phyloP scores from a whole-genome alignment of 2,113 vertebrate genomes.

The Connochaetes taurinus region DNA sequence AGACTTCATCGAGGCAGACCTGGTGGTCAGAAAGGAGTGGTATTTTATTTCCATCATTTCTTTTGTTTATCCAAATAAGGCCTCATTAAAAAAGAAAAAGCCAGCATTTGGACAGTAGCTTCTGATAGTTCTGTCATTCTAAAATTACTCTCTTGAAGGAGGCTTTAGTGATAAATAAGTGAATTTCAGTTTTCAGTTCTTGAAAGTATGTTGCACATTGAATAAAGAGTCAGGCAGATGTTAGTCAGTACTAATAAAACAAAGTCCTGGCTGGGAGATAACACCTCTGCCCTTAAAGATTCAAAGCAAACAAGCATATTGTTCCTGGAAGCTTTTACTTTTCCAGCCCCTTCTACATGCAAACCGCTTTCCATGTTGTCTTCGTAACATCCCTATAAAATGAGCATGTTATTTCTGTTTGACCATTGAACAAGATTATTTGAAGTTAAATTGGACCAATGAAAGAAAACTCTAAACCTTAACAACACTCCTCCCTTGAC shows the following conservation, averaged over 20 bases:
- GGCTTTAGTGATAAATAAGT: neutral
- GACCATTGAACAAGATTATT: neutral
- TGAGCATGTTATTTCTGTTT: neutral
- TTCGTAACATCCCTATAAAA: neutral
- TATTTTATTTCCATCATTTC: neutral
- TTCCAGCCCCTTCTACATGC: neutral
- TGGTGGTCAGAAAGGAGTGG: neutral
- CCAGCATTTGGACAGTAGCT: neutral
- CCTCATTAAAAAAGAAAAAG: neutral
- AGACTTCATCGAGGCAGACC: neutral
- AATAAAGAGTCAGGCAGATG: neutral
- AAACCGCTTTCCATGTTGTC: neutral
- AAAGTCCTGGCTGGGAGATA: neutral
- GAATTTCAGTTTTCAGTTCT: neutral
- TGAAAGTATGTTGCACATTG: neutral
- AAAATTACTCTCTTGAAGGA: neutral
- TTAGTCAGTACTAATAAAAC: neutral
- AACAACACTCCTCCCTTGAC: neutral
- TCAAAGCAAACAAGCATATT: neutral
- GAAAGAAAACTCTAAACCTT: neutral
- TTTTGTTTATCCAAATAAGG: neutral
- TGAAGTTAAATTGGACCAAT: neutral
- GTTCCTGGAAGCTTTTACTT: neutral
- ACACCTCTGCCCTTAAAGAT: neutral
- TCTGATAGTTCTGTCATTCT: conserved; percentile 18